A percentile compares a stretch with the other conserved stretches of the same genome.
Evolutionary conservation across 2,113 vertebrate species (phyloP).

Genomic region (Perca fluviatilis): DNA sequence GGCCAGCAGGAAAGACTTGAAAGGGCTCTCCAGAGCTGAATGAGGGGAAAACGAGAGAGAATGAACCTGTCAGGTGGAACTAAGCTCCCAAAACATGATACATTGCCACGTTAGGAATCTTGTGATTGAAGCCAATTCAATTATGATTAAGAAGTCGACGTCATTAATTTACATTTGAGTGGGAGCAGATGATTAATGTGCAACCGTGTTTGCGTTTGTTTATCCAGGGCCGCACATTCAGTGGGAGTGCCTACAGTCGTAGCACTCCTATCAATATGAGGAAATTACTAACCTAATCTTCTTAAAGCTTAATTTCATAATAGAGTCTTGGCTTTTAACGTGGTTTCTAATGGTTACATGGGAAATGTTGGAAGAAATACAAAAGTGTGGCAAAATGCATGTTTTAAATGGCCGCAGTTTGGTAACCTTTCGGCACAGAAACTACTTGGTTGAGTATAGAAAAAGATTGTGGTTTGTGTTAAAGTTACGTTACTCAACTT

Average conservation of each 20-base stretch:
- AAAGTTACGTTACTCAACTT: too few relatives aligned
- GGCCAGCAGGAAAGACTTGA: slow-evolving; percentile 27
- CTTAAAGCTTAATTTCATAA: slow-evolving; percentile 17
- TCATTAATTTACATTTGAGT: slow-evolving; percentile 59
- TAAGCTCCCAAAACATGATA: slow-evolving; percentile 63
- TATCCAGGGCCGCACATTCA: slow-evolving; percentile 26
- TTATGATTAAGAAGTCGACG: slow-evolving; percentile 50
- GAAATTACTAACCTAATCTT: slow-evolving; percentile 28
- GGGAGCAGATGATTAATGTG: slow-evolving; percentile 64
- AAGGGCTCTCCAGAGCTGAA: slow-evolving; percentile 33
- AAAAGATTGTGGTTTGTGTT: too few relatives aligned
- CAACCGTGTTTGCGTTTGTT: slow-evolving; percentile 38
- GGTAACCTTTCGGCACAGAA: too few relatives aligned
- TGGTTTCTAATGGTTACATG: neutral
- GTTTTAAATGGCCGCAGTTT: too few relatives aligned
- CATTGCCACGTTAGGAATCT: slow-evolving; percentile 46
- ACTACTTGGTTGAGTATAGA: too few relatives aligned
- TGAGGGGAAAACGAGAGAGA: neutral
- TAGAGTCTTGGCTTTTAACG: slow-evolving; percentile 11
- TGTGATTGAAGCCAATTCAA: slow-evolving; percentile 52
- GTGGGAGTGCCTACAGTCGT: slow-evolving; percentile 25
- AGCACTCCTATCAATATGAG: slow-evolving; percentile 17
- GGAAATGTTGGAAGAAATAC: neutral
- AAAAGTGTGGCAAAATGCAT: neutral
- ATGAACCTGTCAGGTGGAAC: slow-evolving; percentile 56